Percentiles rank a stretch among this genome's conserved stretches.
Evolutionary conservation across 2,113 vertebrate genomes (phyloP).

Genomic region (Pica pica): DNA sequence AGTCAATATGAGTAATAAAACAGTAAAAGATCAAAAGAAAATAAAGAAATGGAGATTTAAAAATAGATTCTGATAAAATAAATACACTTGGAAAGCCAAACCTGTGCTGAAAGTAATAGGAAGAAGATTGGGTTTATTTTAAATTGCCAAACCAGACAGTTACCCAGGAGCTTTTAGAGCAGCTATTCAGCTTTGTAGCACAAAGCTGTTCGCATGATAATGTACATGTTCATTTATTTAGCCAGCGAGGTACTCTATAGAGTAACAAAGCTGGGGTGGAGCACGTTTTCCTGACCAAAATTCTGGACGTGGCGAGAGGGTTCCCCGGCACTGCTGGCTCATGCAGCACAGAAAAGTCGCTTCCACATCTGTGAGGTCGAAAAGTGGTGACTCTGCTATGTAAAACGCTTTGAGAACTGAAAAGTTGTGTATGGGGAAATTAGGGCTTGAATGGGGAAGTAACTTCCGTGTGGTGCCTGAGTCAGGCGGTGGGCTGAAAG

Average conservation of each 20-base stretch:
- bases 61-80: not conserved
- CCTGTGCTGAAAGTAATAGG: not conserved
- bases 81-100: not conserved
- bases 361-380: not conserved
- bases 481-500: not conserved
- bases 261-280: not conserved
- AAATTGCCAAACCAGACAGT: not conserved
- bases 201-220: not conserved
- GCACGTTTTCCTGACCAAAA: not conserved
- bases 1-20: not conserved
- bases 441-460: not conserved
- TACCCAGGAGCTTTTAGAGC: not conserved
- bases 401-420: not conserved
- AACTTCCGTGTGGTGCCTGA: not conserved
- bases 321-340: not conserved
- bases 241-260: accelerated
- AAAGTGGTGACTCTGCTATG: accelerated
- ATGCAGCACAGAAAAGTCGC: not conserved
- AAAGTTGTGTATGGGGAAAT: not conserved
- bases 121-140: not conserved
- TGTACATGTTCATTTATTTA: not conserved
- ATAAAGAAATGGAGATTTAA: not conserved
- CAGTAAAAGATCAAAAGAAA: not conserved
- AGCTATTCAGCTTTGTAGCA: not conserved
- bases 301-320: accelerated